Conservation (phyloP, 1,140 invertebrate species). For the Eurosta solidaginis region DNA sequence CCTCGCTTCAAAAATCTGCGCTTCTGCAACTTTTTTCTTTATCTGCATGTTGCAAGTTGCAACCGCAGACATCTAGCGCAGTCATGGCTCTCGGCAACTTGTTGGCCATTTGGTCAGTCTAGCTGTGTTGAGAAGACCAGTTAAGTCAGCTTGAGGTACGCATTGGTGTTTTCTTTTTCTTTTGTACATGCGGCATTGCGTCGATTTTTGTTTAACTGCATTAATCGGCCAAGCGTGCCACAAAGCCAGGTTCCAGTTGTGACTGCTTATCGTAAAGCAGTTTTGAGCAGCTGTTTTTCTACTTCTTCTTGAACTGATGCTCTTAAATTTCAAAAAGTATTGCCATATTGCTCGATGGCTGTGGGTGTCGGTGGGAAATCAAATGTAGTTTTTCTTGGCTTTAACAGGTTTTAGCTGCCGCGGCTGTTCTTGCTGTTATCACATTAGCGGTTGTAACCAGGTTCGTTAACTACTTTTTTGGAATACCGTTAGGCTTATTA, state of each 20-base stretch:
- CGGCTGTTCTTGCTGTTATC: not conserved
- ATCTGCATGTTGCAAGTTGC: not conserved
- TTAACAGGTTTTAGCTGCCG: too few species aligned
- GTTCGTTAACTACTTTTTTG: not conserved
- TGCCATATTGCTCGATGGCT: not conserved
- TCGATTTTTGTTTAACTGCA: not conserved
- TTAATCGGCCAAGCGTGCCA: not conserved
- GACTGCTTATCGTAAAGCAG: not conserved
- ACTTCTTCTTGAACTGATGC: not conserved
- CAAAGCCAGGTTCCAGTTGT: not conserved
- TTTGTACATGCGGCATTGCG: not conserved
- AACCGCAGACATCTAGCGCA: not conserved
- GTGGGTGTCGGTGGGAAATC: not conserved
- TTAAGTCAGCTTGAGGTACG: not conserved
- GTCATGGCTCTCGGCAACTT: slow-evolving; percentile 1
- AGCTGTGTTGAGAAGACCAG: not conserved
- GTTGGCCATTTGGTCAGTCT: not conserved
- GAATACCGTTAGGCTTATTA: not conserved
- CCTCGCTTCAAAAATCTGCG: not conserved
- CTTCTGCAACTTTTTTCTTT: not conserved
- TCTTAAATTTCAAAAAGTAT: not conserved
- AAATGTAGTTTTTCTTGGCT: not conserved
- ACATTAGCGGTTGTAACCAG: not conserved
- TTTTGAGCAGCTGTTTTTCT: not conserved
- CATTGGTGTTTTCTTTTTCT: not conserved